These are phyloP conservation scores for Mallotus villosus DNA, from an alignment of 2,797 vertebrate species.

Conservation along the genomic window DNA sequence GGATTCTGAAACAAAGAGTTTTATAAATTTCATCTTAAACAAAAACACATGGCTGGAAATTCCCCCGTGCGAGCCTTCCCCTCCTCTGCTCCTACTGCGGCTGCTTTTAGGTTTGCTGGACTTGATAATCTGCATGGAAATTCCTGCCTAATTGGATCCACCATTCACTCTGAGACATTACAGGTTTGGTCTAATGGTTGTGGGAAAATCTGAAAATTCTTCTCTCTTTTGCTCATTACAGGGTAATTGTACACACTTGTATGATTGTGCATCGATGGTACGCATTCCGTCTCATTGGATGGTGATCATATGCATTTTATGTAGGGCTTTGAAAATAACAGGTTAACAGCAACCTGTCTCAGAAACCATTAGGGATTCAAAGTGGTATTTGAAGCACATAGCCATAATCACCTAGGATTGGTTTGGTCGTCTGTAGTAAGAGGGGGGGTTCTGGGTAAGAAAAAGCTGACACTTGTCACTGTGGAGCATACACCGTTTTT, in stretches of 20 bases:
- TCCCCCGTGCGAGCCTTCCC: constrained; percentile 14
- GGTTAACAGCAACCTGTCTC: constrained; percentile 42
- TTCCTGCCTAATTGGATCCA: constrained; percentile 60
- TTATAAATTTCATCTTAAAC: constrained; percentile 71
- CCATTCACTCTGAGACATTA: constrained; percentile 45
- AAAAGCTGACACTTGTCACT: constrained; percentile 61
- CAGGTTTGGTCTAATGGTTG: constrained; percentile 47
- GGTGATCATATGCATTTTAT: not conserved
- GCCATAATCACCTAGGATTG: constrained; percentile 42
- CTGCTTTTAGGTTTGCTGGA: constrained; percentile 54
- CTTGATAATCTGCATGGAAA: constrained; percentile 62
- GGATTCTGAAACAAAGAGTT: constrained; percentile 66
- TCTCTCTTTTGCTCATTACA: not conserved
- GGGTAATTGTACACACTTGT: not conserved
- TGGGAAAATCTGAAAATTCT: constrained; percentile 46
- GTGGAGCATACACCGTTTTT: constrained; percentile 56
- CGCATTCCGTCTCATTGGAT: not conserved
- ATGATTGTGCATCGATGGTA: not conserved
- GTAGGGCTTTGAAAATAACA: constrained; percentile 45
- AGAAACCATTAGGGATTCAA: constrained; percentile 36
- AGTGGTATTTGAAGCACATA: constrained; percentile 59
- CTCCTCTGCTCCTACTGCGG: constrained; percentile 32
- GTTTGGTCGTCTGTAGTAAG: constrained; percentile 33
- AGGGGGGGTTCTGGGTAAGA: constrained; percentile 40
- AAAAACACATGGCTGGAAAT: constrained; percentile 71